These are phyloP conservation scores for Coryphaenoides rupestris DNA, from an alignment of 2,113 vertebrate species.

Conservation along the genomic window DNA sequence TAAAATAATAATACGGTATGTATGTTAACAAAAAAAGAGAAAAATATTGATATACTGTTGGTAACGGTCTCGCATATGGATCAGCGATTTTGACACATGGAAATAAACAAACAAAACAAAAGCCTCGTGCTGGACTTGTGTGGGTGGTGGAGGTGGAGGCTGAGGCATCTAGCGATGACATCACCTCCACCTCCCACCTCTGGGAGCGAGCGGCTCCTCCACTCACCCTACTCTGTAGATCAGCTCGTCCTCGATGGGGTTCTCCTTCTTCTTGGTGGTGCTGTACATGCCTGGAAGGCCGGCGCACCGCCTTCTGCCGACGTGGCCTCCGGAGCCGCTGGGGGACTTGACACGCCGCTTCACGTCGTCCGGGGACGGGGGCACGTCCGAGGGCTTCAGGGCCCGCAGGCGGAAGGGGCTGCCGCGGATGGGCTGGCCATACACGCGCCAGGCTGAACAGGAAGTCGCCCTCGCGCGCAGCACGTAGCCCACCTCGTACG, in stretches of 20 bases:
- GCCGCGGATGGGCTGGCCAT: conserved; percentile 84
- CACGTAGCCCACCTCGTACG: conserved; percentile 89
- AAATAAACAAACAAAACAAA: too few relatives aligned
- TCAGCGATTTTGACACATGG: too few relatives aligned
- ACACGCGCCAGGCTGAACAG: conserved; percentile 82
- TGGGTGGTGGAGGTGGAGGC: too few relatives aligned
- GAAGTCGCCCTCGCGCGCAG: conserved; percentile 83
- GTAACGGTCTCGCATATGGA: too few relatives aligned
- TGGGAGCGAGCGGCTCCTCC: too few relatives aligned
- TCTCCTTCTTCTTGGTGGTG: conserved; percentile 88
- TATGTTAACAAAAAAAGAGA: too few relatives aligned
- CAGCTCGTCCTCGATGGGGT: conserved; percentile 78
- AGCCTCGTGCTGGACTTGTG: too few relatives aligned
- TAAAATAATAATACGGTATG: too few relatives aligned
- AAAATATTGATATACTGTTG: too few relatives aligned
- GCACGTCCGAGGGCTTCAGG: conserved; percentile 81
- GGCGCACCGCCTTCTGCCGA: conserved; percentile 91
- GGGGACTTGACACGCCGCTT: conserved; percentile 94
- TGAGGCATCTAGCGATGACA: too few relatives aligned
- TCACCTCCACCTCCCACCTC: too few relatives aligned
- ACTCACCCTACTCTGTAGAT: conserved; percentile 95
- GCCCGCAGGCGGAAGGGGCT: conserved; percentile 88
- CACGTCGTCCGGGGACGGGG: conserved; percentile 87
- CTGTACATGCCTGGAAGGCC: conserved; percentile 97
- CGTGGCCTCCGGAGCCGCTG: conserved; percentile 81